phyloP scores from a whole-genome alignment of 2,113 vertebrate species.

The Saguinus imperator region DNA sequence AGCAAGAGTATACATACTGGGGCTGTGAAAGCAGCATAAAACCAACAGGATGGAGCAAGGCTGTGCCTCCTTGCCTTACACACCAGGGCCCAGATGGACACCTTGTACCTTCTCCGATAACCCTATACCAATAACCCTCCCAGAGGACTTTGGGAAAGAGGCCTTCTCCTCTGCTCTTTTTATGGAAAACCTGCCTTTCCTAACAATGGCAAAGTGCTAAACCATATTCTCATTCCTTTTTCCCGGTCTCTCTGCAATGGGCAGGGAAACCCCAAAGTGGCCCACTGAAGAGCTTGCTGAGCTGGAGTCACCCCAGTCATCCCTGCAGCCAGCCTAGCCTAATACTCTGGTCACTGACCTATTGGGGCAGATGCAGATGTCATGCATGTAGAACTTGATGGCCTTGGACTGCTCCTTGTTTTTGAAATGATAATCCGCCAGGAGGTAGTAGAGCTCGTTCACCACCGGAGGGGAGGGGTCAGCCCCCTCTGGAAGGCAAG shows the following conservation, averaged over 20 bases:
- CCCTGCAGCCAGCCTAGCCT: too few species aligned
- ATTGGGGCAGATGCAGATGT: slow-evolving; percentile 96
- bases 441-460: slow-evolving; percentile 95
- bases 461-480: slow-evolving; percentile 91
- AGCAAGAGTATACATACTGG: not conserved
- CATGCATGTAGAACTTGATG: slow-evolving; percentile 98
- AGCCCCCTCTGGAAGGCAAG: slow-evolving; percentile 91
- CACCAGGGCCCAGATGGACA: not conserved
- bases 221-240: not conserved
- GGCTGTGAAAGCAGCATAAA: not conserved
- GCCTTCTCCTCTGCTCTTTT: slow-evolving; percentile 87
- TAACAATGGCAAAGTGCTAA: not conserved
- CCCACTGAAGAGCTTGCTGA: not conserved
- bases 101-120: not conserved
- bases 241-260: not conserved
- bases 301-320: too few species aligned
- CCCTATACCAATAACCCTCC: not conserved
- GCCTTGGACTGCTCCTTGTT: slow-evolving; percentile 99
- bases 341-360: slow-evolving; percentile 83
- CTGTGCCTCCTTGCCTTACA: not conserved
- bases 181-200: not conserved
- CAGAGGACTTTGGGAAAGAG: not conserved
- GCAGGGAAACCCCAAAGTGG: not conserved
- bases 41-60: not conserved
- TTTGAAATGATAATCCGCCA: slow-evolving; percentile 99